Base-by-base conservation (phyloP, 2,113 vertebrate species). In the Pseudorhombus dupliciocellatus region DNA sequence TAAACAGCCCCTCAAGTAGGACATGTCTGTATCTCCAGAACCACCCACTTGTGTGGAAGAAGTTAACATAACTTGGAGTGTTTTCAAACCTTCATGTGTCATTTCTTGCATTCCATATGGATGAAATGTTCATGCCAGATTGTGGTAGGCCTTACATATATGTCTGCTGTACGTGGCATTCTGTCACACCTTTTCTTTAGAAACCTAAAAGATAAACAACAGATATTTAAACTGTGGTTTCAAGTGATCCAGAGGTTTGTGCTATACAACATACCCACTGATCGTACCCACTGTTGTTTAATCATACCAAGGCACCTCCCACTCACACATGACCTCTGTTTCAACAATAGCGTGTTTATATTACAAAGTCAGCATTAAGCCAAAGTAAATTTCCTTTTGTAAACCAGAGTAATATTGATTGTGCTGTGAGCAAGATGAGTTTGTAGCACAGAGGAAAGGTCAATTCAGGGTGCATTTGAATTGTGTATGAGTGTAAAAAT, bases 351-450 rank as follows among this genome's bases (percentile, higher is more conserved):
- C 42, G 28, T 73, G 66, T 66, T n/a, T 66, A 37, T 57, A 44
- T 70, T 75, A 80, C 69, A 67, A 67, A 74, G 66, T 80, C 54
- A 56, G 65, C 66, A 18, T 69, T 75, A 51, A 68, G 66, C 76
- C 62, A 66, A 65, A 70, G 50, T 73, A 87, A 84, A 82, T 73
- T 71, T 73, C 58, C 70, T 63, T 75, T 75, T 61, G 70, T 53
- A 72, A 83, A 70, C 67, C 16, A 24, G 55, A 50, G 63, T 2
- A 34, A 10, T 70, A 84, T 80, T 84, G 85, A 84, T 83, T 88
- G 26, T 59, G 58, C 52, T 60, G 70, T 37, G 50, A 85, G 72
- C 54, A 70, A 79, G 57, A 81, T 79, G 76, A 59, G 57, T 63
- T 58, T 52, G 42, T 65, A 25, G 42, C 26, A 42, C 48, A 18